phyloP scores from a whole-genome alignment of 2,888 invertebrate species.

The Caenorhabditis sp. region DNA sequence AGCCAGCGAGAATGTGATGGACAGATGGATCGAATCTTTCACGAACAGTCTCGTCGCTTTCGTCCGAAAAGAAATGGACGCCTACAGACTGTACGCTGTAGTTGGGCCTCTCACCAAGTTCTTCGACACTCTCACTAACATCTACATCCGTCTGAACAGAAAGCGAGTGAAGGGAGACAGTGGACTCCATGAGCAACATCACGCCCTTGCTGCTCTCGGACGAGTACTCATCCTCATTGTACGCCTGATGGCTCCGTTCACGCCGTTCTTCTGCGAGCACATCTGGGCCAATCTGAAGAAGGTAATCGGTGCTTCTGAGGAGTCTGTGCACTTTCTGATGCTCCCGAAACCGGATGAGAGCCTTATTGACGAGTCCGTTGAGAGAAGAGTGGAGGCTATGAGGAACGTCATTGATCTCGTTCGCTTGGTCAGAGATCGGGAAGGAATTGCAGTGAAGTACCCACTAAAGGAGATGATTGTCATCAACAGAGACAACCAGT shows the following conservation, averaged over 20 bases:
- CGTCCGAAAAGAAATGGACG: slow-evolving; percentile 91
- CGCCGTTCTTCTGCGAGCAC: slow-evolving; percentile 94
- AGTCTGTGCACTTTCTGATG: slow-evolving; percentile 93
- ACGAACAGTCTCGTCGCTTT: slow-evolving; percentile 92
- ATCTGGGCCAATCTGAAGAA: slow-evolving; percentile 90
- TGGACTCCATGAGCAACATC: slow-evolving; percentile 87
- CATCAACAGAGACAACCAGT: slow-evolving; percentile 88
- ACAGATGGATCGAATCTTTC: slow-evolving; percentile 96
- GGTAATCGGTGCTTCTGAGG: slow-evolving; percentile 69
- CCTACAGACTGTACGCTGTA: slow-evolving; percentile 91
- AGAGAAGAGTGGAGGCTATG: slow-evolving; percentile 90
- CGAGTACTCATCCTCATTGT: slow-evolving; percentile 91
- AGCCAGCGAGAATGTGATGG: slow-evolving; percentile 87
- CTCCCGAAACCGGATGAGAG: slow-evolving; percentile 85
- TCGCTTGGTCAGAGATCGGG: slow-evolving; percentile 91
- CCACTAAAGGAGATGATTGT: slow-evolving; percentile 96
- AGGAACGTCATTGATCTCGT: slow-evolving; percentile 95
- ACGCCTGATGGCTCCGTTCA: slow-evolving; percentile 95
- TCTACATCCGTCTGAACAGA: slow-evolving; percentile 98
- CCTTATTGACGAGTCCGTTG: slow-evolving; percentile 89
- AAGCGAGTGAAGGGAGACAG: slow-evolving; percentile 93
- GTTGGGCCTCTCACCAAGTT: slow-evolving; percentile 93
- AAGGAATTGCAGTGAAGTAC: slow-evolving; percentile 94
- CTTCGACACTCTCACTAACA: slow-evolving; percentile 97
- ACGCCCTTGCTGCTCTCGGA: slow-evolving; percentile 90